Base-by-base conservation (phyloP, 2,888 invertebrate genomes). In the Brachynemurus nebulosus region DNA sequence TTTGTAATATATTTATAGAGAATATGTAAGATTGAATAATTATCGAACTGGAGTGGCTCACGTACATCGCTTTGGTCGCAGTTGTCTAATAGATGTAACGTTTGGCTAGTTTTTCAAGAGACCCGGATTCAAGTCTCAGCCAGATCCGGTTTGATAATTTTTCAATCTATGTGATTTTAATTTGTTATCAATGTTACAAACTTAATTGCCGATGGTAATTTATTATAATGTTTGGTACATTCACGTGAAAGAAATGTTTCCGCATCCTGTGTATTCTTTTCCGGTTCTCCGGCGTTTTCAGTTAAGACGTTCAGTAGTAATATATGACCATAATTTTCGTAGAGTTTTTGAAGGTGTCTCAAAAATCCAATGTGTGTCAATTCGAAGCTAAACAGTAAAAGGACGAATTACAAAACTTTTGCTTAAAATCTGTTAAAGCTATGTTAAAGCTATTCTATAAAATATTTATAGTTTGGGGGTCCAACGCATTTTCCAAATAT, bases 181-280 rank as follows among this genome's bases (percentile, higher is more conserved):
- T n/a, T n/a, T n/a, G n/a, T n/a, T n/a, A n/a, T n/a, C n/a, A n/a
- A n/a, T n/a, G n/a, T 9, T 8, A 30, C 30, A 30, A 30, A 30
- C 30, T 30, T 30, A 4, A 11, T 30, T 6, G n/a, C 30, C n/a
- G 30, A 11, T 30, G 30, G 14, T 30, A 30, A 30, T 12, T 30
- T 30, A 12, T 19, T 12, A 6, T 6, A 37, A 9, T 37, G 37
- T 11, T 18, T 18, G 6, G 8, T 8, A 6, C 18, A 37, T 37
- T 37, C 37, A 20, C 20, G 18, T 11, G 18, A n/a, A 3, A 37
- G 18, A 37, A 19, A 37, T 19, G 17, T 37, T 37, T 37, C 37
- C 18, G 37, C 37, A 19, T 30, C 30, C 5, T 30, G n/a, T 11
- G 30, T 30, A 2, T 14, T 14, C n/a, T 14, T 5, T 2, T 12